Evolutionary conservation across 2,888 invertebrate genomes (phyloP), one percentile per base, ranked within the genome.

Genomic region (Mechanitis messenoides): DNA sequence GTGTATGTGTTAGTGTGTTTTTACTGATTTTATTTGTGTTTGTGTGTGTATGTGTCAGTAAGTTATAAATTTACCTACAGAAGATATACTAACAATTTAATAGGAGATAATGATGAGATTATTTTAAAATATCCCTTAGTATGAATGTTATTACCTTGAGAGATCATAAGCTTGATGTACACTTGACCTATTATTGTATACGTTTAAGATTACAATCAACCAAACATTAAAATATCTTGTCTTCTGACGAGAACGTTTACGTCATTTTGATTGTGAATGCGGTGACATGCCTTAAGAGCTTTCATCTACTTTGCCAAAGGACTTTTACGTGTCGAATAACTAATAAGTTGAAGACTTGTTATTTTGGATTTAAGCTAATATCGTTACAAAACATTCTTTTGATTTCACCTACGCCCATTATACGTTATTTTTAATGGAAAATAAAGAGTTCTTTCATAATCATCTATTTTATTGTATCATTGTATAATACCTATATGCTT

Each of bases 251-350:
- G 56, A 42, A 11, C 3, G 46, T 31, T 42, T 56, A 65, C 61
- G 55, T 38, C 54, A 56, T 42, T 56, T 50, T 47, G 46, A 38
- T 45, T 56, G 12, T 46, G 45, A 55, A 55, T n/a, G 54, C 56
- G 35, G 53, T 58, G 50, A 64, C 57, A 38, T 53, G 55, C 35
- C 46, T 56, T 50, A 50, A 55, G 55, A 65, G 62, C 58, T 62
- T 59, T 54, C 65, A 45, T 56, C n/a, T 56, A 45, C 46, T 31
- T 33, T 45, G 31, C 50, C 50, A 50, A 50, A 31, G 50, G 31
- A 50, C 50, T 50, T 50, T 9, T 31, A 50, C 50, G 50, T 50
- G 50, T 31, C 31, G 50, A 50, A 50, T 50, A 50, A 31, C 31
- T 50, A 50, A 7, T 50, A 2, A 9, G 28, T 50, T 50, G 7